Evolutionary conservation across 2,113 vertebrate species (phyloP), one percentile per base, ranked within the genome.

Genomic region (Chaetura pelagica): DNA sequence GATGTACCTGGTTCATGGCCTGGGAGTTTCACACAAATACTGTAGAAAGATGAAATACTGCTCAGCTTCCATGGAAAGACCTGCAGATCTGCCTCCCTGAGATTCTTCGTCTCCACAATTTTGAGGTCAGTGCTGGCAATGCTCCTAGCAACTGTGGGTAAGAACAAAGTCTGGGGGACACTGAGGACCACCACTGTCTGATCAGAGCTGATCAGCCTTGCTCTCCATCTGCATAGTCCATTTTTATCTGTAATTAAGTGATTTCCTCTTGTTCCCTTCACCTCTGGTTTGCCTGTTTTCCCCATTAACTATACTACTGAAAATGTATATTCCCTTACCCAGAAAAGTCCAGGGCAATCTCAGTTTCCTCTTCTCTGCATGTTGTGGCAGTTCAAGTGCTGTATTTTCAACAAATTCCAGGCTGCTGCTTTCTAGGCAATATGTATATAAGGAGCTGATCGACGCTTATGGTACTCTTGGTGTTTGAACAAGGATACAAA

Each of bases 1-100:
- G 59, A 15, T 46, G 63, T 42, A 7, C 9, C 3, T 1, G 10
- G 48, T 7, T 4, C 14, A 0, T 2, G 27, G 71, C 69, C 78
- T 22, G n/a, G 32, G 35, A 83, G 17, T 3, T 77, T 30, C 38
- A 44, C 24, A n/a, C 24, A 24, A 14, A 26, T 12, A 20, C 19
- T 61, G 0, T 0, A 26, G 44, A 52, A 91, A 51, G 35, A 55
- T 18, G 51, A 58, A 71, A 49, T 27, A 32, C 21, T 82, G 14
- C 44, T 81, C 8, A 30, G 9, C 8, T 52, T 68, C 19, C 30
- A 29, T 0, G 3, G 23, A 64, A 62, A 82, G 30, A 64, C 51
- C 51, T 12, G 27, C 51, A n/a, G 26, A 12, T 20, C 29, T 73
- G 27, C 18, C n/a, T 35, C 38, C 23, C 30, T 1, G 15, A n/a